Percentiles rank a stretch among this genome's conserved stretches.
phyloP scores from a whole-genome alignment of 2,113 vertebrate species.

The Amphiprion ocellaris region DNA sequence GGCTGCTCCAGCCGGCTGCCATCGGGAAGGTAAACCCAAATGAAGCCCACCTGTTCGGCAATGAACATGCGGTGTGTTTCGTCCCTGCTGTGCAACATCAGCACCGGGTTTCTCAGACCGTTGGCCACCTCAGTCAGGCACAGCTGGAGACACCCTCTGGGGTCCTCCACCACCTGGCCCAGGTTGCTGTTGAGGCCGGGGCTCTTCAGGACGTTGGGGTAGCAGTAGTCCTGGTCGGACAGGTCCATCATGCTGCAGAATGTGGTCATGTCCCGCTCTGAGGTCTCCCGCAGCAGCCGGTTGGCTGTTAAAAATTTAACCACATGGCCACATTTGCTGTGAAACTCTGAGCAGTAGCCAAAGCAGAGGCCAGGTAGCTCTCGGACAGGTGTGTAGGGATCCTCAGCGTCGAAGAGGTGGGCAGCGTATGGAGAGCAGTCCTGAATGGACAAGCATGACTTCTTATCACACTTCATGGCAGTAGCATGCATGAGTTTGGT shows the following conservation, averaged over 20 bases:
- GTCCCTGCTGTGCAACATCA: conserved; percentile 86
- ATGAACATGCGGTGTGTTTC: conserved; percentile 86
- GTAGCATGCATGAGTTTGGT: too few relatives aligned
- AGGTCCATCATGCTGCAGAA: conserved; percentile 87
- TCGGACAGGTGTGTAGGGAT: conserved; percentile 84
- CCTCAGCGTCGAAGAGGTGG: conserved; percentile 89
- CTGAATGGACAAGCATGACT: conserved; percentile 59
- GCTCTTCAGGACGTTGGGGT: conserved; percentile 85
- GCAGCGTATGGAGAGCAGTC: conserved; percentile 91
- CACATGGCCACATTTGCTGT: conserved; percentile 80
- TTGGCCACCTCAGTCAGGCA: conserved; percentile 89
- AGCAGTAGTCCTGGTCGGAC: conserved; percentile 89
- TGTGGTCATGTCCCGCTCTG: conserved; percentile 44
- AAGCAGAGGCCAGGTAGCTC: conserved; percentile 88
- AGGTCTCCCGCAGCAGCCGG: conserved; percentile 69
- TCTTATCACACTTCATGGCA: not conserved
- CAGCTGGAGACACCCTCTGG: conserved; percentile 86
- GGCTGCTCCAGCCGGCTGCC: conserved; percentile 86
- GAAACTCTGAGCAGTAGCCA: conserved; percentile 86
- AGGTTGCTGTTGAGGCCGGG: conserved; percentile 80
- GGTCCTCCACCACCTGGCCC: conserved; percentile 80
- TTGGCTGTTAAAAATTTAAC: conserved; percentile 81
- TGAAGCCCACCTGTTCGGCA: conserved; percentile 87
- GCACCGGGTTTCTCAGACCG: conserved; percentile 85
- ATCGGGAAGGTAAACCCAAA: conserved; percentile 87